Base-by-base conservation (phyloP, 1,140 invertebrate species). In the Bombus polaris region DNA sequence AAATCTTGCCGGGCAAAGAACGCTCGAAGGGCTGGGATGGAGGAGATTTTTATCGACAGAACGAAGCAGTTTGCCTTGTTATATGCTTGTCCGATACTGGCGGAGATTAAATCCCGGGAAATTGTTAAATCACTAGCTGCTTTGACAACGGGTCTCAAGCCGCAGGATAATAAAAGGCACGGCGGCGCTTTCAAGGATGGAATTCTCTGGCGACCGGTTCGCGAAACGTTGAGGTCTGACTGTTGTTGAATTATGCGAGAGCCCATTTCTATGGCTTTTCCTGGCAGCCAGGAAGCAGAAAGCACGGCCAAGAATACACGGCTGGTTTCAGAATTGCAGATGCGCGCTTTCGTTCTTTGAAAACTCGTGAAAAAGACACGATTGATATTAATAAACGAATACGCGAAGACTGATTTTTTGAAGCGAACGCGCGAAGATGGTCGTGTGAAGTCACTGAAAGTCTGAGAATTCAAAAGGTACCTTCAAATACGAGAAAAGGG, bases 41-140 rank as follows among this genome's bases (percentile, higher is more conserved):
- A n/a, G n/a, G 65, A 28, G 59, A 86, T 70, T 78, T 81, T 59
- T 66, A 81, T 85, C 44, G 59, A 81, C n/a, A 47, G 59, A 10
- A 42, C 74, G 62, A 59, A 72, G 75, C n/a, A 72, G 73, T 32
- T 84, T 44, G 65, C 47, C 75, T 71, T 53, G 82, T 79, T 79
- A 84, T 47, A 71, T 25, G 65, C 59, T 53, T 47, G 59, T 42
- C 39, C 47, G 53, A 79, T 37, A 57, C 74, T 39, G 32, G 22
- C n/a, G 9, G 47, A 57, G 88, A 87, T 89, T 81, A 87, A 89
- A 89, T 86, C 78, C 35, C n/a, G 25, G 80, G 71, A 88, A 85
- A 89, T 88, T 86, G 57, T 88, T 86, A 83, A 88, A 86, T 77
- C 66, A 81, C 81, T 28, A 65, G 78, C 62, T 72, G 57, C 39